Evolutionary conservation across 1,140 invertebrate genomes (phyloP).

Genomic region (Ips nitidus): DNA sequence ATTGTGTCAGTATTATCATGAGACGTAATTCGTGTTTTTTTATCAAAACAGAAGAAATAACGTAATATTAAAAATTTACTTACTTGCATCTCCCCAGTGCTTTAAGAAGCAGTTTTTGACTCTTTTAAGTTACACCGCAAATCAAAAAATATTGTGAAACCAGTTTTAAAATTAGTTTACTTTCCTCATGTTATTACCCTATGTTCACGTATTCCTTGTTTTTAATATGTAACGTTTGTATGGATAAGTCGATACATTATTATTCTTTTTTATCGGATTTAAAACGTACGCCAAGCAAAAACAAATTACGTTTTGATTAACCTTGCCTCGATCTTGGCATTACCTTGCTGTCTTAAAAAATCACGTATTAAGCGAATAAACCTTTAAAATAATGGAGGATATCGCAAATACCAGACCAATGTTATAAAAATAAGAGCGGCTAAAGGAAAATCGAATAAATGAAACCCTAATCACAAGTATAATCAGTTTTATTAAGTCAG

Average conservation of each 20-base stretch:
- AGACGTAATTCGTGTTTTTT: slow-evolving; percentile 7
- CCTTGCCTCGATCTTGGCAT: slow-evolving; percentile 27
- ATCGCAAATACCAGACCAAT: slow-evolving; percentile 25
- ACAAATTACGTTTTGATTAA: slow-evolving; percentile 33
- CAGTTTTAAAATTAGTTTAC: slow-evolving; percentile 15
- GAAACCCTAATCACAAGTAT: slow-evolving; percentile 23
- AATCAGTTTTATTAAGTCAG: slow-evolving; percentile 33
- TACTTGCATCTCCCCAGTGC: neutral
- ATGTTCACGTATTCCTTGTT: slow-evolving; percentile 27
- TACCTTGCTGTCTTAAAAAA: slow-evolving; percentile 32
- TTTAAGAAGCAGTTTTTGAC: slow-evolving; percentile 6
- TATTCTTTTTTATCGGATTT: slow-evolving; percentile 25
- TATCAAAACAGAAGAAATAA: neutral
- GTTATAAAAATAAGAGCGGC: slow-evolving; percentile 16
- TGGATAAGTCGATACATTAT: slow-evolving; percentile 27
- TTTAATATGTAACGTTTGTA: slow-evolving; percentile 19
- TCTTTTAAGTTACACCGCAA: neutral
- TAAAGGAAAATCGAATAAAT: slow-evolving; percentile 21
- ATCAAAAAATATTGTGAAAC: slow-evolving; percentile 9
- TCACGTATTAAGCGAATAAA: slow-evolving; percentile 33
- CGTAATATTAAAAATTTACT: neutral
- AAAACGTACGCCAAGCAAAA: slow-evolving; percentile 28
- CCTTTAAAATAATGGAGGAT: slow-evolving; percentile 33
- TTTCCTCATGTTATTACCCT: slow-evolving; percentile 16
- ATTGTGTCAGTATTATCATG: neutral